These are phyloP conservation scores for Apogon talboti DNA, from an alignment of 2,797 vertebrate species.

Conservation along the genomic window DNA sequence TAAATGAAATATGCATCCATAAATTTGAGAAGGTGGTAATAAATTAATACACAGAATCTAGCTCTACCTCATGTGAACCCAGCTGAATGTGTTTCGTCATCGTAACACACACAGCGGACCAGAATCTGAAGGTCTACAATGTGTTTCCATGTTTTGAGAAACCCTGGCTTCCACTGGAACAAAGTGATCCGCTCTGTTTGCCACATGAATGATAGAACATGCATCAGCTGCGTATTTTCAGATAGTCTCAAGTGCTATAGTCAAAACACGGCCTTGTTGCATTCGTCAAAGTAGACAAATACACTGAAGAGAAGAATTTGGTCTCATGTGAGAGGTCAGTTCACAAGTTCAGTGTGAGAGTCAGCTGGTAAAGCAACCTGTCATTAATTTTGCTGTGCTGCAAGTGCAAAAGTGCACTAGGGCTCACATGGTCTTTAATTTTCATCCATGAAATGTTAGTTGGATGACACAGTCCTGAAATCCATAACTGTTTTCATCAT, in stretches of 20 bases:
- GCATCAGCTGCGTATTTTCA: conserved; percentile 50
- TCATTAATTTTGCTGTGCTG: conserved; percentile 21
- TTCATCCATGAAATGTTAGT: background rate
- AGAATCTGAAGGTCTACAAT: conserved; percentile 4
- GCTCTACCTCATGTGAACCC: conserved; percentile 35
- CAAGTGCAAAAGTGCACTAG: conserved; percentile 1
- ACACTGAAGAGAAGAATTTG: conserved; percentile 35
- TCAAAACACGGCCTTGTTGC: conserved; percentile 49
- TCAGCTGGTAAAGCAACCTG: background rate
- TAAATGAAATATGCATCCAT: conserved; percentile 23
- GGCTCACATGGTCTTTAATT: conserved; percentile 2
- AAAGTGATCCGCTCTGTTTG: conserved; percentile 28
- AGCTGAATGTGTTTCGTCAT: conserved; percentile 20
- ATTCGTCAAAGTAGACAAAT: conserved; percentile 58
- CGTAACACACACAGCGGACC: conserved; percentile 12
- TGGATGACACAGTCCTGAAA: too few relatives aligned
- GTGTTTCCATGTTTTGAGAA: conserved; percentile 38
- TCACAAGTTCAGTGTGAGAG: conserved; percentile 44
- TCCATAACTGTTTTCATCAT: background rate
- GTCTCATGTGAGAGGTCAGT: conserved; percentile 28
- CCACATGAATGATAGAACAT: conserved; percentile 27
- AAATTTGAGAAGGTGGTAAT: conserved; percentile 42
- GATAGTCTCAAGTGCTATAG: conserved; percentile 56
- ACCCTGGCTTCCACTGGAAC: conserved; percentile 21
- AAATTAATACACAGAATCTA: conserved; percentile 33